These are phyloP conservation scores for Pollenia angustigena DNA, from an alignment of 2,888 invertebrate species.

Conservation along the genomic window DNA sequence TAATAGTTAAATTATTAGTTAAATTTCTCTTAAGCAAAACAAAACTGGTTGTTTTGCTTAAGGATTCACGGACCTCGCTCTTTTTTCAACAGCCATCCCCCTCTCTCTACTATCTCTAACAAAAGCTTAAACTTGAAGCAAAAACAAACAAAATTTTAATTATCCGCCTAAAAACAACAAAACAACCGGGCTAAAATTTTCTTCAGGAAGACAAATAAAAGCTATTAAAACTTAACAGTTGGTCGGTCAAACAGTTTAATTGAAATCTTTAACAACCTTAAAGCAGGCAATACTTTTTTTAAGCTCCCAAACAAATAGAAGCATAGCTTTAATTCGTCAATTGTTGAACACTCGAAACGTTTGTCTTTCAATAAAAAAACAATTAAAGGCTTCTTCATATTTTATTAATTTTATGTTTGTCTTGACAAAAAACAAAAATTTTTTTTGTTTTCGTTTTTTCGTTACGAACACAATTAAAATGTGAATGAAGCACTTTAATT, in stretches of 20 bases:
- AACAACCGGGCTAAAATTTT: neutral
- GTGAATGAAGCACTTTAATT: constrained; percentile 43
- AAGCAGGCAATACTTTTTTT: neutral
- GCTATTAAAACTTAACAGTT: constrained; percentile 1
- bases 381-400: neutral
- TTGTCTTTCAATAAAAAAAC: neutral
- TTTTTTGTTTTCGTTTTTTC: neutral
- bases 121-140: too few species aligned
- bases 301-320: neutral
- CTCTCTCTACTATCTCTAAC: too few species aligned
- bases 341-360: constrained; percentile 28
- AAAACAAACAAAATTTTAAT: constrained; percentile 1
- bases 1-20: too few species aligned
- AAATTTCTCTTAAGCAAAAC: too few species aligned
- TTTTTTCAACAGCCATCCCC: too few species aligned
- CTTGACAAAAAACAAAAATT: neutral
- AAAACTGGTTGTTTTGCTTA: too few species aligned
- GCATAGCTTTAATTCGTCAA: constrained; percentile 9
- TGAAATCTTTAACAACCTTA: neutral
- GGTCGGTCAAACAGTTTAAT: neutral
- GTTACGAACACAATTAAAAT: constrained; percentile 39
- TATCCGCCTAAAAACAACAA: neutral
- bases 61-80: too few species aligned
- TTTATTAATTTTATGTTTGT: constrained; percentile 16
- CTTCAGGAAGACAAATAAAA: neutral